A percentile compares a stretch with the other conserved stretches of the same genome.
phyloP scores from a whole-genome alignment of 2,113 vertebrate genomes.

The Setophaga kirtlandii region DNA sequence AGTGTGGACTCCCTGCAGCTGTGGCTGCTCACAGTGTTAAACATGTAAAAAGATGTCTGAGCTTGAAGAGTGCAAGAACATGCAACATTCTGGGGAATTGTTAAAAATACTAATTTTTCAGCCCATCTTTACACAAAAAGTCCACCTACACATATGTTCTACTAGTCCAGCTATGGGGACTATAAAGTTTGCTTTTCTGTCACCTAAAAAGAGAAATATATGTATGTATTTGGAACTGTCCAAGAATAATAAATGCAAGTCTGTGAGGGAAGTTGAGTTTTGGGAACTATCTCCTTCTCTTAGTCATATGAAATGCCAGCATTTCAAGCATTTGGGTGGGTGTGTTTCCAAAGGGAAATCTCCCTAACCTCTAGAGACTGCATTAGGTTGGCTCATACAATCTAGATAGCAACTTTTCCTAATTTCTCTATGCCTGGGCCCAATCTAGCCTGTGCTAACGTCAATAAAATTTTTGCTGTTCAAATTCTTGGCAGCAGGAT shows the following conservation, averaged over 20 bases:
- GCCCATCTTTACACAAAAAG: not conserved
- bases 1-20: not conserved
- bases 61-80: not conserved
- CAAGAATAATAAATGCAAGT: not conserved
- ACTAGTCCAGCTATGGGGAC: not conserved
- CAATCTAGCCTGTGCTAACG: not conserved
- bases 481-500: conserved; percentile 4
- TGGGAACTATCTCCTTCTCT: not conserved
- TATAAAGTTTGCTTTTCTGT: not conserved
- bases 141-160: rapidly evolving
- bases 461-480: conserved; percentile 14
- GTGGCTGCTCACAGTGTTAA: not conserved
- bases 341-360: not conserved
- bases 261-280: not conserved
- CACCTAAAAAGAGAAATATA: not conserved
- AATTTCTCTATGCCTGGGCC: not conserved
- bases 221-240: not conserved
- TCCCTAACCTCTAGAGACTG: not conserved
- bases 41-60: not conserved
- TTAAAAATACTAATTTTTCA: not conserved
- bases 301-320: not conserved
- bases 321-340: not conserved
- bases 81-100: not conserved
- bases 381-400: not conserved
- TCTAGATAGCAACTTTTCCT: not conserved